Base-by-base conservation (phyloP, 2,888 invertebrate species). In the Rhopalosiphum nymphaeae region DNA sequence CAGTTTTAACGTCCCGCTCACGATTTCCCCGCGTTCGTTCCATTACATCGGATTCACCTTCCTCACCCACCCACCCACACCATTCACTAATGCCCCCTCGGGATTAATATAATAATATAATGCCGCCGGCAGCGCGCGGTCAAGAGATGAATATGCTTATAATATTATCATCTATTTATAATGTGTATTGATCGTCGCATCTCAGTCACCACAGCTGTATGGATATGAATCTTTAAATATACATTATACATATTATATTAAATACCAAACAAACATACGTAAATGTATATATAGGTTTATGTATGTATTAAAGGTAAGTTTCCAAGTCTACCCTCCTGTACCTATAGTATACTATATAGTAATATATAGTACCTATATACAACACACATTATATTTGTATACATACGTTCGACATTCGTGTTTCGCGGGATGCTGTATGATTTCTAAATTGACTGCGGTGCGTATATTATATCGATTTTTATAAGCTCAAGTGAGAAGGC, bases 1-100 rank as follows among this genome's bases (percentile, higher is more conserved):
- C 92, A 92, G 91, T 91, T 91, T 91, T 88, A 92, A 92, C 92
- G 88, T 87, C 92, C 92, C 87, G 92, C 29, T 88, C 92, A 92
- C 92, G 92, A 92, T 92, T 88, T 85, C 42, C 84, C 67, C 91
- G 26, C 53, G 36, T 21, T 4, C 89, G 7, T 26, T 67, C n/a
- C 36, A 21, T 36, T 36, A 21, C 67, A 21, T 78, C 21, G 36
- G 78, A 21, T 21, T 21, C 78, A 36, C 36, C 78, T 36, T 36
- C 21, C 26, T 13, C 57, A 56, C 57, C 53, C 88, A 36, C 53
- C 49, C 21, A 26, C 7, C 89, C 57, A 53, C n/a, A 56, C 85
- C 57, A 13, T 16, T 5, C 16, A n/a, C 36, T 9, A 36, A 78
- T 78, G 78, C 36, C 78, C 78, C 87, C 87, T 36, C 87, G 21